These are phyloP conservation scores for Pangasius macronema DNA, from an alignment of 2,797 vertebrate genomes.

Conservation along the genomic window DNA sequence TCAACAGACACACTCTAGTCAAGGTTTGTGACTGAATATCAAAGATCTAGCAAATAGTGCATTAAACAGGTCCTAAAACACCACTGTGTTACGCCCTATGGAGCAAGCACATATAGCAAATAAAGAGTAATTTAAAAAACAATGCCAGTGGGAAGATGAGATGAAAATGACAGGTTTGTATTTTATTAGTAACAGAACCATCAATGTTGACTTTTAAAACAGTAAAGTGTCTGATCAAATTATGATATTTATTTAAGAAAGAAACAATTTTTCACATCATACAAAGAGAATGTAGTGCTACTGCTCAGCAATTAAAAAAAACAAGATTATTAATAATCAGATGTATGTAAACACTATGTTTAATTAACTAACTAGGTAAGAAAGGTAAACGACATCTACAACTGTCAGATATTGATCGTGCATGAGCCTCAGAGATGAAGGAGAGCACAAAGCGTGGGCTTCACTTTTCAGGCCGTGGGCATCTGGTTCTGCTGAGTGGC, in stretches of 20 bases:
- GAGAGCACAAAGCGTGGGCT: neutral
- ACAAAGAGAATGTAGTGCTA: neutral
- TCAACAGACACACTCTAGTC: neutral
- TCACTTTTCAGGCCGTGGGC: conserved; percentile 48
- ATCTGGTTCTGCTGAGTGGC: conserved; percentile 78
- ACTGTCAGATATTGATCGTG: neutral
- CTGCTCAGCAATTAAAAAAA: neutral
- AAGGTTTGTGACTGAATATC: too few relatives aligned
- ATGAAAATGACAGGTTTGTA: neutral
- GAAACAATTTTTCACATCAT: neutral
- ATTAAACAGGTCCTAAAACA: neutral
- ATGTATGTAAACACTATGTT: neutral
- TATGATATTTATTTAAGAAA: neutral
- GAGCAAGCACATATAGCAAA: neutral
- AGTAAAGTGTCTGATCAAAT: neutral
- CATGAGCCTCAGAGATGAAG: neutral
- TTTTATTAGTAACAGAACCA: neutral
- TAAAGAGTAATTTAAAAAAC: neutral
- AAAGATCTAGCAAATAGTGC: neutral
- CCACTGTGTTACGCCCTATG: neutral
- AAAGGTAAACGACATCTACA: neutral
- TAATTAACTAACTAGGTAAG: neutral
- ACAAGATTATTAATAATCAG: neutral
- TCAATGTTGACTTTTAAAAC: neutral
- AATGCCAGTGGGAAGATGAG: neutral